These are phyloP conservation scores for Doris montereyensis DNA, from an alignment of 2,888 invertebrate genomes.

Conservation along the genomic window DNA sequence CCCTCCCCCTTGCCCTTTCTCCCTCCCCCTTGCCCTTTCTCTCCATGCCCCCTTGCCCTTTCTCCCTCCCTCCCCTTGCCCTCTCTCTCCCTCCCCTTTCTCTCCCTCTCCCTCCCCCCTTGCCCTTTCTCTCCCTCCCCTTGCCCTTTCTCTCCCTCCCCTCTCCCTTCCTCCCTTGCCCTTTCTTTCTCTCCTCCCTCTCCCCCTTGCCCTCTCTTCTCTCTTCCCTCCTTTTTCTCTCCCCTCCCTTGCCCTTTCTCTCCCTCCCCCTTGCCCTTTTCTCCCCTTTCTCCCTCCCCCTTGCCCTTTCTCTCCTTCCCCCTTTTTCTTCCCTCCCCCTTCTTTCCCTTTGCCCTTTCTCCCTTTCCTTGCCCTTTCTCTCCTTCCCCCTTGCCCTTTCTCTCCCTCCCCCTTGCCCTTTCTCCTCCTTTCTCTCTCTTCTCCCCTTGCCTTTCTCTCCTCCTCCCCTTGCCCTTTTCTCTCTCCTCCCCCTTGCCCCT, in stretches of 20 bases:
- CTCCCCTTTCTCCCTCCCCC: background rate
- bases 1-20: too few relatives aligned
- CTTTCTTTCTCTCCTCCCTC: background rate
- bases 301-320: background rate
- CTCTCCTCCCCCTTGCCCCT: too few relatives aligned
- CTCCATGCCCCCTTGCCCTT: too few relatives aligned
- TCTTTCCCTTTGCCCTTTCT: background rate
- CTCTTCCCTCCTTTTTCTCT: background rate
- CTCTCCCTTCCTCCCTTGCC: background rate
- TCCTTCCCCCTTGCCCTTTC: background rate
- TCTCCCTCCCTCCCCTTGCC: background rate
- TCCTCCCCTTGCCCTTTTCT: background rate
- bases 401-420: background rate
- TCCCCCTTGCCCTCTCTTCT: background rate
- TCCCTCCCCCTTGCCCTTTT: background rate
- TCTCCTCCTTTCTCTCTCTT: background rate
- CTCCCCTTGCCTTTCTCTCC: too few relatives aligned
- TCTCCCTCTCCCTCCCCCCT: background rate
- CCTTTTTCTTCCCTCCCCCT: background rate
- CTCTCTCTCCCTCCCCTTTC: background rate
- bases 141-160: background rate
- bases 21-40: too few relatives aligned
- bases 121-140: background rate
- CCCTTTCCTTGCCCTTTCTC: background rate
- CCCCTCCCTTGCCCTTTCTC: background rate